Evolutionary conservation across 2,113 vertebrate species (phyloP).

Genomic region (Ceratotherium simum): DNA sequence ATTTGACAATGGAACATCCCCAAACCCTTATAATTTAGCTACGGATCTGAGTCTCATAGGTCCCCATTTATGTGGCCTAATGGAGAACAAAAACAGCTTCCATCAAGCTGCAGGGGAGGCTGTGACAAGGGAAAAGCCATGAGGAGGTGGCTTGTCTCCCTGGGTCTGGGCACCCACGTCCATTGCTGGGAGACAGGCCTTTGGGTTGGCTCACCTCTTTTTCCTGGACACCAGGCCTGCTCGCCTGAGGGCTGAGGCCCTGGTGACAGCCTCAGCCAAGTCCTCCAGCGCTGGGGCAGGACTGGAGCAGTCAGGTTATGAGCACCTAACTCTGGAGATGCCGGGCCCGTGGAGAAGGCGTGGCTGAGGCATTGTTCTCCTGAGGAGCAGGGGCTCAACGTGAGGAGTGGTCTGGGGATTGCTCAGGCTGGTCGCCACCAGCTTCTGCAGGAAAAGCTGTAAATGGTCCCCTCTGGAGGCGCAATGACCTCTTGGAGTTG

Average conservation of each 20-base stretch:
- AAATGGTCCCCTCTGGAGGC: not conserved
- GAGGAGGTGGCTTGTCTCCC: not conserved
- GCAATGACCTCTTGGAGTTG: not conserved
- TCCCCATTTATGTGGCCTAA: not conserved
- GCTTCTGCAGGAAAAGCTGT: not conserved
- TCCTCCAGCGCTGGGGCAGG: fast-evolving
- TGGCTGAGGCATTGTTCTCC: not conserved
- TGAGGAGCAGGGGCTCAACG: not conserved
- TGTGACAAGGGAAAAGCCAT: too few relatives aligned
- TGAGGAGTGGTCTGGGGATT: not conserved
- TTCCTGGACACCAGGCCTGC: not conserved
- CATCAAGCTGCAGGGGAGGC: fast-evolving
- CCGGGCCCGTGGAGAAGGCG: not conserved
- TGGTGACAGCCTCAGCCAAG: not conserved
- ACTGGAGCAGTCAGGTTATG: not conserved
- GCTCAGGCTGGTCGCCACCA: not conserved
- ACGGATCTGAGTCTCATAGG: not conserved
- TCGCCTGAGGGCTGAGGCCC: not conserved
- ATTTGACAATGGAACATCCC: not conserved
- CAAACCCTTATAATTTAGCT: not conserved
- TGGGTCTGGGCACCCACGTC: too few relatives aligned
- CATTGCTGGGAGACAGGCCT: not conserved
- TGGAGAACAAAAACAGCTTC: not conserved
- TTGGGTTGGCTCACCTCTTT: not conserved
- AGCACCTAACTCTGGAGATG: not conserved